Conservation (phyloP, 2,797 vertebrate genomes). For the Tamandua tetradactyla region DNA sequence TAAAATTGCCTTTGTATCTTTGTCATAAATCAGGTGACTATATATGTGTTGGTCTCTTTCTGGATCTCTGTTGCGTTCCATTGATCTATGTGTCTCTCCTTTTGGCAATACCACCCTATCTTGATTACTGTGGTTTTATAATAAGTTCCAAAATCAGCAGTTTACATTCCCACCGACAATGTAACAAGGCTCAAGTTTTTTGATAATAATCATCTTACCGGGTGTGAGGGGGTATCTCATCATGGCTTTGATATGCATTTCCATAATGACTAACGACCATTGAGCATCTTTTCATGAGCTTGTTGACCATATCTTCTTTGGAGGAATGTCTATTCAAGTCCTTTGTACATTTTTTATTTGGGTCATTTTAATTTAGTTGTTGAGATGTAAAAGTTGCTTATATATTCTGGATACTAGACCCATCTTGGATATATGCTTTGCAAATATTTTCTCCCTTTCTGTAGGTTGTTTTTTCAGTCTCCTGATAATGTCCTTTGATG, state of each 20-base stretch:
- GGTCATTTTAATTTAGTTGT: no score
- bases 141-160: background rate
- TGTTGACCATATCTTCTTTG: background rate
- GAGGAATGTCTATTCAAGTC: background rate
- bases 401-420: no score
- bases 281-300: background rate
- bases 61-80: no score
- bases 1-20: no score
- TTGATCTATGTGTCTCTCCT: background rate
- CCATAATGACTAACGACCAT: background rate
- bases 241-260: background rate
- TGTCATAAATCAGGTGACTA: background rate
- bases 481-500: no score
- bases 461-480: no score
- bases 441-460: no score
- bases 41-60: background rate
- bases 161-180: background rate
- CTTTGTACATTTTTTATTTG: no score
- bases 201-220: background rate
- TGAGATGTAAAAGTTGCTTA: no score
- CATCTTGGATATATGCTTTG: no score
- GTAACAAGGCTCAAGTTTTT: background rate
- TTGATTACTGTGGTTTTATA: background rate
- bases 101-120: background rate
- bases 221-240: background rate